Evolutionary conservation across 2,888 invertebrate species (phyloP), one percentile per base, ranked within the genome.

Genomic region (Craniophora ligustri): DNA sequence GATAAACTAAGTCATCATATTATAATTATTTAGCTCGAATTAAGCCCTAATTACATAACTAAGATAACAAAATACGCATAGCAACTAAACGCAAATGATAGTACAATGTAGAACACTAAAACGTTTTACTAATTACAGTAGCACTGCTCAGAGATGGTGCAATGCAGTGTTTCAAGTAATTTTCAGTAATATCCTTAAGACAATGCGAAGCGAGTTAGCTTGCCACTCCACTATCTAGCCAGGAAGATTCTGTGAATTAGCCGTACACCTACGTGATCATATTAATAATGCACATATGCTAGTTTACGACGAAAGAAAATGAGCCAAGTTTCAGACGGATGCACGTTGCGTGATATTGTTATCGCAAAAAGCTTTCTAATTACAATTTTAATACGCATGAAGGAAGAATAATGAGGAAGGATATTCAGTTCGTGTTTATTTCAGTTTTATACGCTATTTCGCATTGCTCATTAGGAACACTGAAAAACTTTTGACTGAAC

Each of bases 131-230:
- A 88, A 90, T 90, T 90, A 85, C 81, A 72, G 74, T 77, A 67
- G 79, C 74, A 83, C 73, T 70, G 71, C 71, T 75, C 56, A 56
- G 75, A 76, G 84, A 82, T 80, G 81, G 82, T 88, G 89, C 88
- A 88, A 72, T 88, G 89, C 90, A 87, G 88, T 79, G 76, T 81
- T 83, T 78, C 75, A 79, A 86, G 84, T 81, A 84, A 88, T 87
- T 85, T 84, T 77, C 80, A 71, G 77, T 83, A 84, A 85, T 87
- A 88, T 84, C 80, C 80, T 81, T 82, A 82, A 87, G 84, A 78
- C 76, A 74, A 74, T 78, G 77, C 68, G 58, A 75, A 70, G 57
- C 58, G 66, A 82, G 77, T 74, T 73, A 59, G 55, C 46, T 61
- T 40, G 44, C 59, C 45, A 50, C 35, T 68, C 45, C 6, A 38